Evolutionary conservation across 2,113 vertebrate species (phyloP).

Genomic region (Nycticebus coucang): DNA sequence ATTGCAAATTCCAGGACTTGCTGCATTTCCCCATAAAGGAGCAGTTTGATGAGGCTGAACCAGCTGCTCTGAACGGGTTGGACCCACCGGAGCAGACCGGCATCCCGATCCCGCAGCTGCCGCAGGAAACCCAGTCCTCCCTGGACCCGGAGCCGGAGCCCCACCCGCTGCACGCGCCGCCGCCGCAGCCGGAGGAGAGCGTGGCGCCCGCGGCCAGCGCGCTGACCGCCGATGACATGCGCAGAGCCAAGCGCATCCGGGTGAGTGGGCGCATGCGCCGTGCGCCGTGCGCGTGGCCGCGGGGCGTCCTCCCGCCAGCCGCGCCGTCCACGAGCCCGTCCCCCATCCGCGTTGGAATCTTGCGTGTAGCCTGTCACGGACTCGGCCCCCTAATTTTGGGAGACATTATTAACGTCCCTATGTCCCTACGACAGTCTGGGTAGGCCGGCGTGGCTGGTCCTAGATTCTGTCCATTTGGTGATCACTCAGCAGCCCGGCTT

Average conservation of each 20-base stretch:
- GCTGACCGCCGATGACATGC: slow-evolving; percentile 93
- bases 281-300: not conserved
- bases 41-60: slow-evolving; percentile 88
- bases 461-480: not conserved
- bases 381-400: not conserved
- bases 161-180: slow-evolving; percentile 82
- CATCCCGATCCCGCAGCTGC: slow-evolving; percentile 73
- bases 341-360: not conserved
- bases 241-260: slow-evolving; percentile 95
- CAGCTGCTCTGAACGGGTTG: slow-evolving; percentile 89
- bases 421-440: not conserved
- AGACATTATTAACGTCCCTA: not conserved
- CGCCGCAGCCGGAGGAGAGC: slow-evolving; percentile 87
- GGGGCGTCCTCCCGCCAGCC: not conserved
- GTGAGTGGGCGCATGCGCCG: slow-evolving; percentile 79
- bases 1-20: slow-evolving; percentile 90
- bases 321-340: not conserved
- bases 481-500: slow-evolving; percentile 24
- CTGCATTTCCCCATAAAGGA: slow-evolving; percentile 90
- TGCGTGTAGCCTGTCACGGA: not conserved
- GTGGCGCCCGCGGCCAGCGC: slow-evolving; percentile 84
- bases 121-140: slow-evolving; percentile 80
- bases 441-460: slow-evolving; percentile 42
- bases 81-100: slow-evolving; percentile 88
- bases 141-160: slow-evolving; percentile 82